Percentiles rank a stretch among this genome's conserved stretches.
Conservation (phyloP, 2,888 invertebrate species). For the Scaptomyza polygonia region DNA sequence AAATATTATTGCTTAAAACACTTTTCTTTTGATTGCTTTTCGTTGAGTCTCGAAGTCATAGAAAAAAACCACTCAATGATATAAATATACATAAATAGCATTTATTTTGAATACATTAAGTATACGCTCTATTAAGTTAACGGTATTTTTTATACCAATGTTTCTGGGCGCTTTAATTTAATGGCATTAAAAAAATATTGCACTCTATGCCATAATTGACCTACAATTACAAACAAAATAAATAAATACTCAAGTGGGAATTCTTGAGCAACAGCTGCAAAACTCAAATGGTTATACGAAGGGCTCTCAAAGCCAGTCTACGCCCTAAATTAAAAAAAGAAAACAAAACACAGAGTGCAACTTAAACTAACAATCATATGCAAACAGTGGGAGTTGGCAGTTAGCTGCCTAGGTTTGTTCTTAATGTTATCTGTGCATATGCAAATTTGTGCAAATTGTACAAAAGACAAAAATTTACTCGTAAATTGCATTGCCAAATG, state of each 20-base stretch:
- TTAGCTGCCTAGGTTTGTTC: neutral
- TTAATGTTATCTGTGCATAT: constrained; percentile 37
- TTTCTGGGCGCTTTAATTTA: neutral
- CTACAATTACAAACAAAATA: constrained; percentile 14
- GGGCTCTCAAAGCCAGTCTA: constrained; percentile 4
- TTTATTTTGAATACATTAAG: constrained; percentile 3
- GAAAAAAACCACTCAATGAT: neutral
- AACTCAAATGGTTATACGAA: neutral
- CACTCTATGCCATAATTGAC: constrained; percentile 19
- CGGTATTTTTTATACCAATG: neutral
- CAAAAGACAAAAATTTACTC: constrained; percentile 42
- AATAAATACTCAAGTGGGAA: constrained; percentile 15
- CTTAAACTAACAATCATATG: no score
- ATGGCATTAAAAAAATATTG: constrained; percentile 3
- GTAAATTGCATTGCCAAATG: constrained; percentile 50
- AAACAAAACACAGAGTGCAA: neutral
- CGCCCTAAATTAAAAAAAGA: constrained; percentile 10
- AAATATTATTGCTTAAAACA: neutral
- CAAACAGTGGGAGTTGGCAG: constrained; percentile 27
- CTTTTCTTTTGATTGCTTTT: neutral
- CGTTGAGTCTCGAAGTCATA: neutral
- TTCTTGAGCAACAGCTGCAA: constrained; percentile 33
- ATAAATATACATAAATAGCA: neutral
- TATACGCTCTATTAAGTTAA: constrained; percentile 3
- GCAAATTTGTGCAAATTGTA: constrained; percentile 44